phyloP scores from a whole-genome alignment of 2,888 invertebrate genomes.

The Eupelmus urozonus region DNA sequence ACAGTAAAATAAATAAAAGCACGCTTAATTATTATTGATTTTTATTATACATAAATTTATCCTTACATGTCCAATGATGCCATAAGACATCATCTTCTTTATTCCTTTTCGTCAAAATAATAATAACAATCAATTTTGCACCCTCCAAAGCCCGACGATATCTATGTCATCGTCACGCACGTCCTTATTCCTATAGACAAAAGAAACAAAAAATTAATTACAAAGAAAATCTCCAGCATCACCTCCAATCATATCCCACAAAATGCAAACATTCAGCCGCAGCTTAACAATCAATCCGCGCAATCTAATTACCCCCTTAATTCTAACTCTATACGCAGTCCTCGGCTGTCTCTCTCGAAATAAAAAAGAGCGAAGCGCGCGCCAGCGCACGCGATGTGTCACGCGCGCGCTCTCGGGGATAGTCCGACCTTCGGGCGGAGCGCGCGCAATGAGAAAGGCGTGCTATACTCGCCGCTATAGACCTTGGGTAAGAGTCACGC shows the following conservation, averaged over 20 bases:
- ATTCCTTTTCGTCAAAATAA: constrained; percentile 49
- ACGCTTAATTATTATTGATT: too few relatives aligned
- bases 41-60: too few relatives aligned
- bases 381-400: constrained; percentile 56
- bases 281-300: too few relatives aligned
- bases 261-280: too few relatives aligned
- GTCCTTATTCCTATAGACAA: constrained; percentile 41
- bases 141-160: constrained; percentile 29
- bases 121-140: constrained; percentile 34
- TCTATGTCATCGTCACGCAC: constrained; percentile 50
- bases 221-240: neutral
- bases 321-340: too few relatives aligned
- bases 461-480: constrained; percentile 54
- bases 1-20: too few relatives aligned
- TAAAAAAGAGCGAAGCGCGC: neutral
- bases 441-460: constrained; percentile 69
- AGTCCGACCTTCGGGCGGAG: constrained; percentile 46
- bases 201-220: constrained; percentile 22
- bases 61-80: constrained; percentile 57
- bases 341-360: neutral
- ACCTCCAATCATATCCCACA: too few relatives aligned
- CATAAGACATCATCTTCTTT: constrained; percentile 56
- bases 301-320: too few relatives aligned
- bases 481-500: constrained; percentile 75
- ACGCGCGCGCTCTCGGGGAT: constrained; percentile 60